phyloP scores from a whole-genome alignment of 2,888 invertebrate genomes.

The Allygus modestus region DNA sequence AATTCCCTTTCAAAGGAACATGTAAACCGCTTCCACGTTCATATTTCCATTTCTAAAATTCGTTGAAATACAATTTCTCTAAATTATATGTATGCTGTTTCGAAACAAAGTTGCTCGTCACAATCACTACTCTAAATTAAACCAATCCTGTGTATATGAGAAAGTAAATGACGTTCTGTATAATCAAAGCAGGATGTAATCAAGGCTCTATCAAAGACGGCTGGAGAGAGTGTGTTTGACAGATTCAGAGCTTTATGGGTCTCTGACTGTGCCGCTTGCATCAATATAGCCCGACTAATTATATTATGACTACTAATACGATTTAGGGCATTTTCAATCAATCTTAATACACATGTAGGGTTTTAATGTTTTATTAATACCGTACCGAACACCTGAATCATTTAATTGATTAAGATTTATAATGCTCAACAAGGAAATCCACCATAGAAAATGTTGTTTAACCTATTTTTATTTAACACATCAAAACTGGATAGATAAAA shows the following conservation, averaged over 20 bases:
- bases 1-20: no score
- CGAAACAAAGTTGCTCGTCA: no score
- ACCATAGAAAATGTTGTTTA: no score
- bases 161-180: conserved; percentile 25
- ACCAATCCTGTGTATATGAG: conserved; percentile 3
- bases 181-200: conserved; percentile 23
- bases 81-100: no score
- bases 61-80: no score
- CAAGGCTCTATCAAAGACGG: conserved; percentile 24
- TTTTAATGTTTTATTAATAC: not conserved
- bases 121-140: not conserved
- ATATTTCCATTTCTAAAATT: no score
- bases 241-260: conserved; percentile 13
- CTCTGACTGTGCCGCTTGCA: conserved; percentile 14
- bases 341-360: not conserved
- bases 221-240: conserved; percentile 41
- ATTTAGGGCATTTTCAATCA: not conserved
- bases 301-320: not conserved
- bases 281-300: not conserved
- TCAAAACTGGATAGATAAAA: no score
- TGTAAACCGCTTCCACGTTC: no score
- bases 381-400: no score
- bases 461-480: no score
- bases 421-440: no score
- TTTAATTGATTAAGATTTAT: no score